A percentile compares a stretch with the other conserved stretches of the same genome.
Evolutionary conservation across 2,797 vertebrate genomes (phyloP).

Genomic region (Malurus leucopterus): DNA sequence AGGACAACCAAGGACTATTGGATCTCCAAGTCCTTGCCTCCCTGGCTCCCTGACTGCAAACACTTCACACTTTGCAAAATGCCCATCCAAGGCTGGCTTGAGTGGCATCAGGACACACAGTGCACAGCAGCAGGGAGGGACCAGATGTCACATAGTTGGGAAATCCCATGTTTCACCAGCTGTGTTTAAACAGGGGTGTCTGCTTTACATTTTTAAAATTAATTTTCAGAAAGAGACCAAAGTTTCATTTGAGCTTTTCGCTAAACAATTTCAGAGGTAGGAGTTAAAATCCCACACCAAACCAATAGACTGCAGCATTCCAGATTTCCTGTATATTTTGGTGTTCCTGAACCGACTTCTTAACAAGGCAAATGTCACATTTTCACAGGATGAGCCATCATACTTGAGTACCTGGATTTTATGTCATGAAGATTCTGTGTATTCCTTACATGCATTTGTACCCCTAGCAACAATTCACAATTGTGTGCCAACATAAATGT

Average conservation of each 20-base stretch:
- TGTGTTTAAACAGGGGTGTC: background rate
- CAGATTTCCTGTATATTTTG: background rate
- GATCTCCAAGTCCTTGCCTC: background rate
- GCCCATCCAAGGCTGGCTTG: background rate
- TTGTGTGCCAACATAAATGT: background rate
- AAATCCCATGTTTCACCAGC: background rate
- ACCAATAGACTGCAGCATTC: fast-evolving
- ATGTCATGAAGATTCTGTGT: background rate
- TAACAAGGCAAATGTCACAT: background rate
- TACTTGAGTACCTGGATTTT: background rate
- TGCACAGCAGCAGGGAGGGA: background rate
- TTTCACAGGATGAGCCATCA: background rate
- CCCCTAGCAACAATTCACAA: background rate
- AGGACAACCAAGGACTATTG: background rate
- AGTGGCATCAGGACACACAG: background rate
- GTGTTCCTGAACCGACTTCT: background rate
- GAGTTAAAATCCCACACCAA: background rate
- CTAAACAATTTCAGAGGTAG: background rate
- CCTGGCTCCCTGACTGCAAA: fast-evolving
- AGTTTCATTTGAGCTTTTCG: background rate
- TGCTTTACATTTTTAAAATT: background rate
- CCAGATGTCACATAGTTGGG: background rate
- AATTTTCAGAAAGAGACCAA: background rate
- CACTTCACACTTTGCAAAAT: fast-evolving
- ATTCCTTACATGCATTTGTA: background rate